These are phyloP conservation scores for Chaenogobius annularis DNA, from an alignment of 2,113 vertebrate species.

Conservation along the genomic window DNA sequence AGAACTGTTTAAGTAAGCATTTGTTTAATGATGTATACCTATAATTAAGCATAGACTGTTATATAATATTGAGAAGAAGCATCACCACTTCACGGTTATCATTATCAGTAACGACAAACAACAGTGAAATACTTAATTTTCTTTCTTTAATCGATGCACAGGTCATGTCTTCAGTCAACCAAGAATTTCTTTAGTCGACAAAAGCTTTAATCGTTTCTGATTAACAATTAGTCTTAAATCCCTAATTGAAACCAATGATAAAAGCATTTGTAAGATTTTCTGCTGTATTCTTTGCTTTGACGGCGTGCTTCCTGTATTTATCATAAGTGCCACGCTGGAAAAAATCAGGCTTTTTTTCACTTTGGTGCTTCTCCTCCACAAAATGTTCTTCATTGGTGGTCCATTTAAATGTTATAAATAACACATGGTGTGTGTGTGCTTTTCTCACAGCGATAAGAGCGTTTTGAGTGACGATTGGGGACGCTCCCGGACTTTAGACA, in stretches of 20 bases:
- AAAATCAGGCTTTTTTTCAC: slow-evolving; percentile 29
- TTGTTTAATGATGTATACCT: background rate
- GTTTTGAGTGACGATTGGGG: slow-evolving; percentile 54
- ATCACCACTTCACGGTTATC: too few relatives aligned
- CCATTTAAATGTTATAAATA: slow-evolving; percentile 50
- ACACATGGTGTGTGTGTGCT: slow-evolving; percentile 28
- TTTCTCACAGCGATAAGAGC: slow-evolving; percentile 43
- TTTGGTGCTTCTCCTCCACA: slow-evolving; percentile 10
- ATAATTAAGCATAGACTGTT: too few relatives aligned
- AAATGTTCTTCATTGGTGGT: slow-evolving; percentile 23
- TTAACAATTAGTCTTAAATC: too few relatives aligned
- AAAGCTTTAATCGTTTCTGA: too few relatives aligned
- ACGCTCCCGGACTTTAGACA: slow-evolving; percentile 17
- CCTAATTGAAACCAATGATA: too few relatives aligned
- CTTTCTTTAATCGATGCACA: background rate
- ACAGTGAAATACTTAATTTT: too few relatives aligned
- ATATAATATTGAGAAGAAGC: too few relatives aligned
- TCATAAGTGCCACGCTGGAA: slow-evolving; percentile 40
- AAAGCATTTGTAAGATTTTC: slow-evolving; percentile 21
- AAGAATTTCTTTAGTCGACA: too few relatives aligned
- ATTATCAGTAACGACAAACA: too few relatives aligned
- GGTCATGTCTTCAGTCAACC: too few relatives aligned
- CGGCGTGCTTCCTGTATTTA: slow-evolving; percentile 10
- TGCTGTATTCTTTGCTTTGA: slow-evolving; percentile 18
- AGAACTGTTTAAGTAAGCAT: slow-evolving; percentile 7